These are phyloP conservation scores for Mythimna lalbum DNA, from an alignment of 2,888 invertebrate genomes.

Conservation along the genomic window DNA sequence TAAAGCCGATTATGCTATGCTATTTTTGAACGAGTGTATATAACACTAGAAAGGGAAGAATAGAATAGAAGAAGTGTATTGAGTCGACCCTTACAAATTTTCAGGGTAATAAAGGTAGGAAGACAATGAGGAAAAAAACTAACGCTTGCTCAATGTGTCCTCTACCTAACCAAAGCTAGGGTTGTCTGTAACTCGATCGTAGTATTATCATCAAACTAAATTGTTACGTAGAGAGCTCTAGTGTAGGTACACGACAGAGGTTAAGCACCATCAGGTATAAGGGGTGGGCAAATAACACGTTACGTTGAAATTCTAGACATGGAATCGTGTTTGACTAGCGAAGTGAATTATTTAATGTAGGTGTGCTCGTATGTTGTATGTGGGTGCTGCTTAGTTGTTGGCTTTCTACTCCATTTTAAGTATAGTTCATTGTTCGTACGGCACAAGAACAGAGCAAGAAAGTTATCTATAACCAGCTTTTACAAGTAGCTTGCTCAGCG, in stretches of 20 bases:
- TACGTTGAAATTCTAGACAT: conserved; percentile 60
- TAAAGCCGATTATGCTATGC: too few relatives aligned
- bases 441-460: neutral
- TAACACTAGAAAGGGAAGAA: neutral
- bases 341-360: conserved; percentile 46
- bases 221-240: conserved; percentile 77
- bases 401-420: conserved; percentile 25
- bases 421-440: neutral
- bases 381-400: conserved; percentile 13
- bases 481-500: too few relatives aligned
- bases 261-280: conserved; percentile 76
- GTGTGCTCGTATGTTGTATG: conserved; percentile 4
- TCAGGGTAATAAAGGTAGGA: neutral
- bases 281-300: conserved; percentile 61
- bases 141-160: conserved; percentile 22
- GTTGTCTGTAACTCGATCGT: conserved; percentile 83
- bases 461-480: too few relatives aligned
- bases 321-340: conserved; percentile 51
- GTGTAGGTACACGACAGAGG: conserved; percentile 74
- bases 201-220: conserved; percentile 83
- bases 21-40: neutral
- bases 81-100: neutral
- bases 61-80: neutral
- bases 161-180: conserved; percentile 70
- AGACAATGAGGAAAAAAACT: conserved; percentile 13